Percentiles rank a stretch among this genome's conserved stretches.
phyloP scores from a whole-genome alignment of 2,888 invertebrate genomes.

The Priapulus caudatus region DNA sequence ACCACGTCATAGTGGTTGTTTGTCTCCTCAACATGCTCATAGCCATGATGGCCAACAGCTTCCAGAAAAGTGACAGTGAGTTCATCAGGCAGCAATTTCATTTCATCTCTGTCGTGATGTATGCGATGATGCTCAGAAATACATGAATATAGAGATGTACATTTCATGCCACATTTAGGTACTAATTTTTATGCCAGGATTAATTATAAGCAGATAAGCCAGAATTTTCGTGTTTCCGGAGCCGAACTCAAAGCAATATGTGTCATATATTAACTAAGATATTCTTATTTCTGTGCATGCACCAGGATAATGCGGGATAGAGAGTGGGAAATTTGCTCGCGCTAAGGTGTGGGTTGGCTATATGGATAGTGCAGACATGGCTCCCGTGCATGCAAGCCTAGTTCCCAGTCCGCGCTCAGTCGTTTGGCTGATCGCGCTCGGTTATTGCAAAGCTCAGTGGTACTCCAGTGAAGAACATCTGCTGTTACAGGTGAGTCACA shows the following conservation, averaged over 20 bases:
- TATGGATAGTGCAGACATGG: constrained; percentile 54
- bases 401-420: too few species aligned
- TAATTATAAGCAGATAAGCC: background rate
- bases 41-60: constrained; percentile 62
- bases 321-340: constrained; percentile 63
- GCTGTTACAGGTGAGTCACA: too few species aligned
- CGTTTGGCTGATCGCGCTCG: too few species aligned
- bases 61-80: constrained; percentile 56
- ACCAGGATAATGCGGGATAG: constrained; percentile 52
- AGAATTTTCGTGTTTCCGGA: too few species aligned
- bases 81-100: too few species aligned
- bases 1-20: constrained; percentile 57
- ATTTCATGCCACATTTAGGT: too few species aligned
- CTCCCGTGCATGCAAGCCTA: constrained; percentile 56
- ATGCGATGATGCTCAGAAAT: too few species aligned
- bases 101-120: too few species aligned
- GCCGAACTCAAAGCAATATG: too few species aligned
- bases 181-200: background rate
- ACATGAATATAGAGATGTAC: too few species aligned
- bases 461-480: too few species aligned
- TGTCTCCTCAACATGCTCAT: constrained; percentile 62
- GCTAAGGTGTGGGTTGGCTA: constrained; percentile 60
- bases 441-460: too few species aligned
- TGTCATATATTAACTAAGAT: background rate
- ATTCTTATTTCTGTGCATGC: background rate